Base-by-base conservation (phyloP, 2,113 vertebrate species). In the Sceloporus undulatus region DNA sequence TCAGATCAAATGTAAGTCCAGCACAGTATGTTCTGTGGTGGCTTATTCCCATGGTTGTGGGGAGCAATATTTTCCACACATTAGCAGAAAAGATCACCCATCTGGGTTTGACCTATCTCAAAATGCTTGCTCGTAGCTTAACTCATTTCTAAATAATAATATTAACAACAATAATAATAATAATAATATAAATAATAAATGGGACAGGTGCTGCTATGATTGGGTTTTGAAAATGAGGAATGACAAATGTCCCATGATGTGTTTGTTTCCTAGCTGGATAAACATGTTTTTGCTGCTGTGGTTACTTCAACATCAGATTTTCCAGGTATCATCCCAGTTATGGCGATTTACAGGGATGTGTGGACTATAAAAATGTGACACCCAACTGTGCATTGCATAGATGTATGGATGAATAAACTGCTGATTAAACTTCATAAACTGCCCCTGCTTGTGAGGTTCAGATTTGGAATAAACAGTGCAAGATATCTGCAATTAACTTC, bases 401-500 rank as follows among this genome's bases (percentile, higher is more conserved):
- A 93, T 82, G 85, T 86, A 83, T 65, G 91, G 89, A 91, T 92
- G 85, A 92, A 93, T 18, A 40, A 27, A 29, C 18, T 71, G 54
- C 21, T 54, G 27, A 70, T 54, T 52, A 21, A 79, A 92, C 88
- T 75, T 90, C 56, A 79, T 90, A 91, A 34, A 5, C 90, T 92
- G 90, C 88, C 88, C 68, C 78, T 70, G 34, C 42, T 40, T 52
- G 56, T 74, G 34, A 70, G 75, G 88, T 91, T 91, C 56, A 38
- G 27, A 85, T 86, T 79, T 86, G 86, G 85, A 82, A 78, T 89
- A 92, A 94, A 92, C 87, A n/a, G 81, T 90, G 85, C 0, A 3
- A 91, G 90, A 59, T 87, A 77, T 90, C 92, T 91, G 68, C 52
- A 87, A 89, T 88, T 68, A 88, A 91, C 90, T 91, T 90, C 94